Percentiles rank a stretch among this genome's conserved stretches.
Conservation (phyloP, 2,797 vertebrate species). For the Lagodon rhomboides region DNA sequence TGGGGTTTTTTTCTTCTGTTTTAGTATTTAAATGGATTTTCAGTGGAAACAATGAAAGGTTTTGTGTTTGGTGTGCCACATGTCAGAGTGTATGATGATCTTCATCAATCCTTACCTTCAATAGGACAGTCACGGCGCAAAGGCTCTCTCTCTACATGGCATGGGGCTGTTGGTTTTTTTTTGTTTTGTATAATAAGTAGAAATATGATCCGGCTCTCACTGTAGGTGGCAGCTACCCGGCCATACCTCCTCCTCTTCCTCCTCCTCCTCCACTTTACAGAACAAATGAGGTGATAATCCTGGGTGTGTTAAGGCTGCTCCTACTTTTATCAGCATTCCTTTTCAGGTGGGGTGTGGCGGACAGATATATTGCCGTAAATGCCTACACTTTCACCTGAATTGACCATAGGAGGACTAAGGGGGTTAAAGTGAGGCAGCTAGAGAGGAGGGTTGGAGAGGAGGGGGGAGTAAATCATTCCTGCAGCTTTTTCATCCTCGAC, state of each 20-base stretch:
- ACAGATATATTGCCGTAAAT: slow-evolving; percentile 19
- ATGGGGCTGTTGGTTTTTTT: neutral
- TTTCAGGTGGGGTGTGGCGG: slow-evolving; percentile 50
- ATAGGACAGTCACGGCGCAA: neutral
- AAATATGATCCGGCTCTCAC: slow-evolving; percentile 20
- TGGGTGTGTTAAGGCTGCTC: slow-evolving; percentile 66
- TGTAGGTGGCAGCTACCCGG: neutral
- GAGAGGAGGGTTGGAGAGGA: neutral
- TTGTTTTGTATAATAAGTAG: neutral
- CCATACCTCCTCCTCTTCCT: slow-evolving; percentile 1
- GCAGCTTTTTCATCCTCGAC: slow-evolving; percentile 19
- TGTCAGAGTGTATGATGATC: slow-evolving; percentile 10
- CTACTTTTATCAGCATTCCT: slow-evolving; percentile 69
- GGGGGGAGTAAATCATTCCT: slow-evolving; percentile 25
- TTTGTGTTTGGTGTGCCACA: neutral
- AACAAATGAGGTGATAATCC: slow-evolving; percentile 42
- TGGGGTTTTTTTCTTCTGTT: neutral
- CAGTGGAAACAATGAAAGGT: neutral
- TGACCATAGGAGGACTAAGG: neutral
- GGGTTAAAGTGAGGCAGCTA: neutral
- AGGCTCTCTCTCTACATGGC: neutral
- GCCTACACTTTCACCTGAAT: slow-evolving; percentile 40
- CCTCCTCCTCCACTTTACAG: slow-evolving; percentile 4
- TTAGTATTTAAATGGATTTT: neutral
- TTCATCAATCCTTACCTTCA: neutral